Evolutionary conservation across 1,140 invertebrate genomes (phyloP), one percentile per base, ranked within the genome.

Genomic region (Heliothis virescens): DNA sequence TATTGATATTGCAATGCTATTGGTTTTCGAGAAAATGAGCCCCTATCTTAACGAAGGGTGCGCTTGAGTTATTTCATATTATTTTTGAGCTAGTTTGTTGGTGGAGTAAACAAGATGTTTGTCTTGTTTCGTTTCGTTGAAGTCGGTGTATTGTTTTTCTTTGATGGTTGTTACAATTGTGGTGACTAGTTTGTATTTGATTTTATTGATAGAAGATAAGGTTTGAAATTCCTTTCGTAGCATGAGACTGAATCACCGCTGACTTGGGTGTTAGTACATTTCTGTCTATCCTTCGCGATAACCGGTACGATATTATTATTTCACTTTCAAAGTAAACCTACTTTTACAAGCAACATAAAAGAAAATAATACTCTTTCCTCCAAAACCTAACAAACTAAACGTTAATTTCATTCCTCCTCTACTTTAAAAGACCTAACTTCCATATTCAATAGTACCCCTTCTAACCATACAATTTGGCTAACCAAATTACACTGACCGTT

Each of bases 1-100:
- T 85, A 85, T 83, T 85, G 84, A 85, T 85, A 85, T 85, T 83
- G 84, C 84, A 75, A 78, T 74, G 71, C 71, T 79, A 82, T 82
- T 82, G 81, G 77, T 79, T 79, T 82, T 82, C 50, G 77, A 76
- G 77, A 73, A 82, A 79, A 82, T 79, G 77, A 79, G 72, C 81
- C 81, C 72, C 71, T 34, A 74, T 65, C 79, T 80, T 80, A 80
- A 80, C 79, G 79, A 71, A 81, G 55, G 62, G 59, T 63, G 41
- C 75, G 59, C 50, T 73, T 81, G 67, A 78, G 34, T 78, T 67
- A 76, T 81, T 73, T 78, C 21, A 63, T 76, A 76, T 63, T 76
- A 76, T 76, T 76, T 63, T 76, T 62, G 41, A 76, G 60, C 60
- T 71, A 9, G 26, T 53, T 62, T 75, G 34, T 26, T 48, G n/a